Evolutionary conservation across 2,888 invertebrate genomes (phyloP).

Genomic region (Pterobdella sp.): DNA sequence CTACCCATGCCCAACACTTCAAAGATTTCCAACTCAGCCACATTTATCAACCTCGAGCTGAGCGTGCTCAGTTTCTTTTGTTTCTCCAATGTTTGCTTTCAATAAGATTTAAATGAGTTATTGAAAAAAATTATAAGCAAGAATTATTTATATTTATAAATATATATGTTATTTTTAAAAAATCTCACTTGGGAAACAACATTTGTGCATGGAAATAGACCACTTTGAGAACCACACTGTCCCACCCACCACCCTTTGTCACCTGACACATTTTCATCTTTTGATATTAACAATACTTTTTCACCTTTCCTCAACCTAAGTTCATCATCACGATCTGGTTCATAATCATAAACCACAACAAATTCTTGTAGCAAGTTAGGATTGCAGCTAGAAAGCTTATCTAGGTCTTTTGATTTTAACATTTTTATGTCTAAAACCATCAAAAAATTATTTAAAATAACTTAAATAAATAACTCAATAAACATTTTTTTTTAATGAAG

Average conservation of each 20-base stretch:
- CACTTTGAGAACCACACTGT: conserved; percentile 66
- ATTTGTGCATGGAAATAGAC: conserved; percentile 86
- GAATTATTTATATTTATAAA: background rate
- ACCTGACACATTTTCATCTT: conserved; percentile 86
- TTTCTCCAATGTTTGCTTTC: background rate
- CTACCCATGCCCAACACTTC: conserved; percentile 94
- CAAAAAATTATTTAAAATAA: background rate
- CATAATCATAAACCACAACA: conserved; percentile 76
- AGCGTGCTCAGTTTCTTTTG: background rate
- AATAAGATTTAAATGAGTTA: background rate
- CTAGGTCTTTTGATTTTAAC: background rate
- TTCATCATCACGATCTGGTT: conserved; percentile 87
- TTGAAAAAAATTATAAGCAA: background rate
- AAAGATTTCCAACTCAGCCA: conserved; percentile 72
- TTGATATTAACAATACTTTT: conserved; percentile 80
- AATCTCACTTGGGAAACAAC: conserved; percentile 54
- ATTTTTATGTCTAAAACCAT: background rate
- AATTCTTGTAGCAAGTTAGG: background rate
- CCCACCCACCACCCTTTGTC: conserved; percentile 99
- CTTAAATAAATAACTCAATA: too few relatives aligned
- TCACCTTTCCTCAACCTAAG: conserved; percentile 76
- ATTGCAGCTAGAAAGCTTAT: background rate
- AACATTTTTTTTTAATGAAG: too few relatives aligned
- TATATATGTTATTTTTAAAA: conserved; percentile 32
- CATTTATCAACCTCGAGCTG: conserved; percentile 73